Conservation (phyloP, 2,113 vertebrate genomes). For the Passerina amoena region DNA sequence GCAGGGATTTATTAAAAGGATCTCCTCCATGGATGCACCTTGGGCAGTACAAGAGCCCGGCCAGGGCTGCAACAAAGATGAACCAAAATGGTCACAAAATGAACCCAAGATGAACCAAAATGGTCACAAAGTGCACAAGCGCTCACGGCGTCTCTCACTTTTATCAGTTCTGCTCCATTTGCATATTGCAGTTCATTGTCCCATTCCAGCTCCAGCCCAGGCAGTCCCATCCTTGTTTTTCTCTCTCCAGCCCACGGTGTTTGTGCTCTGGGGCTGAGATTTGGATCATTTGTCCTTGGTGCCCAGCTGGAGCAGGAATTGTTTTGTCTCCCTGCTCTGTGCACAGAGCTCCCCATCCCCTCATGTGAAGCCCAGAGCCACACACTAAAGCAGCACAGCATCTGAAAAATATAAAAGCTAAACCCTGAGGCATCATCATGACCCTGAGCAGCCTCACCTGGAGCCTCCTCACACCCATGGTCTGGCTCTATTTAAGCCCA, state of each 20-base stretch:
- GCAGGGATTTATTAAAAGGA: neutral
- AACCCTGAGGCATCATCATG: neutral
- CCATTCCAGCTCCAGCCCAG: rapidly evolving
- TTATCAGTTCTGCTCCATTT: neutral
- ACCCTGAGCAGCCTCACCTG: neutral
- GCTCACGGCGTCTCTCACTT: rapidly evolving
- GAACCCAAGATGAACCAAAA: neutral
- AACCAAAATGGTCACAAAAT: neutral
- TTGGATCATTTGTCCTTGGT: neutral
- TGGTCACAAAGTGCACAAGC: rapidly evolving
- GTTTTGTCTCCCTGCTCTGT: neutral
- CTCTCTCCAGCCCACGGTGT: neutral
- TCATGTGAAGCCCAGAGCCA: rapidly evolving
- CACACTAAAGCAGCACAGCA: neutral
- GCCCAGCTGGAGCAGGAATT: neutral
- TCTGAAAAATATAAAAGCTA: neutral
- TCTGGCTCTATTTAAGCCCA: neutral
- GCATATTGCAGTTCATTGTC: rapidly evolving
- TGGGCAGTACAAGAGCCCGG: neutral
- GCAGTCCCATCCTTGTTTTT: neutral
- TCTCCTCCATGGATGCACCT: neutral
- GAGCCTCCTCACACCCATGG: neutral
- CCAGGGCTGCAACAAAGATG: neutral
- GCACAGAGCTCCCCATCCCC: neutral
- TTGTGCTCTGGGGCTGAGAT: neutral